phyloP scores from a whole-genome alignment of 2,113 vertebrate species.

The Zosterops pallidus region DNA sequence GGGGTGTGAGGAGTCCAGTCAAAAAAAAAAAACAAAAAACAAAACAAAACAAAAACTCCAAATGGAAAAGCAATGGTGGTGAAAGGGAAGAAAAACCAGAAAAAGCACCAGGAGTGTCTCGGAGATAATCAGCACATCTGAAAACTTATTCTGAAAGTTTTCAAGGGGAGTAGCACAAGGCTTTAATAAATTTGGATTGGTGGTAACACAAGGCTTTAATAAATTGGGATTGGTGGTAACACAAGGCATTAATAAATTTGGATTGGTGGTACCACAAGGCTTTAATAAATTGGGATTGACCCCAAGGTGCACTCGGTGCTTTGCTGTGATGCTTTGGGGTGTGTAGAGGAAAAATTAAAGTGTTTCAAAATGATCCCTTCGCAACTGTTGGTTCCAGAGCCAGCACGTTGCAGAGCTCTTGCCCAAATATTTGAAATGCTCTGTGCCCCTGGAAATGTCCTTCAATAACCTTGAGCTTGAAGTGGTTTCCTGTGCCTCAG shows the following conservation, averaged over 20 bases:
- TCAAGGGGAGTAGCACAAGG: not conserved
- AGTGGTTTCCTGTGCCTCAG: not conserved
- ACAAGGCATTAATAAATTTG: not conserved
- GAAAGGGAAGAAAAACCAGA: not conserved
- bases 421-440: not conserved
- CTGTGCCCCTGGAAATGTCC: not conserved
- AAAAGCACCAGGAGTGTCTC: not conserved
- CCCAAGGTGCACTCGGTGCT: not conserved
- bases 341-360: not conserved
- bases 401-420: not conserved
- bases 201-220: not conserved
- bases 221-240: not conserved
- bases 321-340: not conserved
- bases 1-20: not conserved
- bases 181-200: not conserved
- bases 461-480: not conserved
- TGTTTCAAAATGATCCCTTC: not conserved
- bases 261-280: not conserved
- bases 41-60: too few species aligned
- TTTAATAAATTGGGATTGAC: not conserved
- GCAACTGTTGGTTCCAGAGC: not conserved
- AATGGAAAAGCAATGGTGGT: not conserved
- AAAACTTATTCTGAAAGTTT: constrained; percentile 17
- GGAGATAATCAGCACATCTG: not conserved
- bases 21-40: not conserved